Evolutionary conservation across 2,797 vertebrate species (phyloP), one percentile per base, ranked within the genome.

Genomic region (Chloroceryle inda): DNA sequence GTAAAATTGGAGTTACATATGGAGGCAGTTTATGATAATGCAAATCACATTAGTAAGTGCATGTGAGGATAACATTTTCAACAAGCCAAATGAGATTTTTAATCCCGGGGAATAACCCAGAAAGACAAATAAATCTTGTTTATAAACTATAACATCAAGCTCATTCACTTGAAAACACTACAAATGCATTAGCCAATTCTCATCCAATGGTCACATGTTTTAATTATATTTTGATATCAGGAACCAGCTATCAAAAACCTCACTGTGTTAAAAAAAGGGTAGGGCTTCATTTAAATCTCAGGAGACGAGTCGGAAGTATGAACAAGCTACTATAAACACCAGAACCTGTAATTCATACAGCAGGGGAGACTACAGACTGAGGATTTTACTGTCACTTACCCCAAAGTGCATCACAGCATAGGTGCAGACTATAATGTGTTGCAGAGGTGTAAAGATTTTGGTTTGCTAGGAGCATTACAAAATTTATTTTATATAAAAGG

Each of bases 371-470:
- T 81, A 69, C n/a, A 71, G 26, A 75, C 29, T 13, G 45, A 78
- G 69, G 66, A 91, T 91, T 91, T 96, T 93, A 69, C 89, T 96
- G 88, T 80, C 95, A 97, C 84, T 97, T 97, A 97, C 79, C 80
- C 87, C 92, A 71, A 87, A 93, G 74, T 42, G 74, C 96, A 96
- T 93, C 94, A 87, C 91, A 76, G 91, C 35, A 40, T 67, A 94
- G 42, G 78, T 90, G 86, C 84, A 92, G 83, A 92, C 93, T 95
- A 83, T 82, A 94, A 94, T 74, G 84, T 91, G 93, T 91, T 66
- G 96, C 71, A 93, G 63, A 96, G 89, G 62, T 96, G 73, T 68
- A 95, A 97, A 88, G 63, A 95, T 58, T 94, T 92, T 58, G 26
- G 75, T 92, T 94, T 85, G 68, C 63, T 96, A 87, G 90, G 94